Conservation (phyloP, 2,797 vertebrate genomes). For the Delichon dasypus region DNA sequence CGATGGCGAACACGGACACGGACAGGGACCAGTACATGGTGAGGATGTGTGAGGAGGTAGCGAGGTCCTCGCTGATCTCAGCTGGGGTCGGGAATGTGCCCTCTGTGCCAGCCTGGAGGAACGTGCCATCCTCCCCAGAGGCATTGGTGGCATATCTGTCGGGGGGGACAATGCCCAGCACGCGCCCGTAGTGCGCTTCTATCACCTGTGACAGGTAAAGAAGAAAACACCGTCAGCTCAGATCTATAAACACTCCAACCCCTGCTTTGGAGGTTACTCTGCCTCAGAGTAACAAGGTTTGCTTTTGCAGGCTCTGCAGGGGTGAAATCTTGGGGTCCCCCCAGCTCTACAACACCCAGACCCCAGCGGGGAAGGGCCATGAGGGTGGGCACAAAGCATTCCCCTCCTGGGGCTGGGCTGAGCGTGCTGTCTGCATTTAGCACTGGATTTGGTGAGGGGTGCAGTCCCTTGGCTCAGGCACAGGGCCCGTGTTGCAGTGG, state of each 20-base stretch:
- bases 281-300: no score
- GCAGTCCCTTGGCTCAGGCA: not conserved
- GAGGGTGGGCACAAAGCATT: not conserved
- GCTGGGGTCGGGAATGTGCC: accelerated
- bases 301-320: not conserved
- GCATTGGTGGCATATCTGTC: not conserved
- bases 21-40: slow-evolving; percentile 93
- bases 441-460: not conserved
- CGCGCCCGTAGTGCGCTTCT: slow-evolving; percentile 79
- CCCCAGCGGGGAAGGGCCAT: accelerated
- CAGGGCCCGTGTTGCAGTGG: accelerated
- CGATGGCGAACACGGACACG: slow-evolving; percentile 89
- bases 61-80: accelerated
- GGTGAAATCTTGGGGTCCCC: not conserved
- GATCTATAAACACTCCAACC: not conserved
- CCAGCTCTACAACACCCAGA: not conserved
- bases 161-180: slow-evolving; percentile 75
- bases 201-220: slow-evolving; percentile 80
- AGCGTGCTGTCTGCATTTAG: accelerated
- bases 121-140: not conserved
- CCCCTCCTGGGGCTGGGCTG: accelerated
- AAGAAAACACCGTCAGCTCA: accelerated
- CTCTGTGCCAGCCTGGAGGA: not conserved
- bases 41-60: slow-evolving; percentile 57
- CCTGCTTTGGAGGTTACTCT: no score